These are phyloP conservation scores for Platysternon megacephalum DNA, from an alignment of 2,113 vertebrate species.

Conservation along the genomic window DNA sequence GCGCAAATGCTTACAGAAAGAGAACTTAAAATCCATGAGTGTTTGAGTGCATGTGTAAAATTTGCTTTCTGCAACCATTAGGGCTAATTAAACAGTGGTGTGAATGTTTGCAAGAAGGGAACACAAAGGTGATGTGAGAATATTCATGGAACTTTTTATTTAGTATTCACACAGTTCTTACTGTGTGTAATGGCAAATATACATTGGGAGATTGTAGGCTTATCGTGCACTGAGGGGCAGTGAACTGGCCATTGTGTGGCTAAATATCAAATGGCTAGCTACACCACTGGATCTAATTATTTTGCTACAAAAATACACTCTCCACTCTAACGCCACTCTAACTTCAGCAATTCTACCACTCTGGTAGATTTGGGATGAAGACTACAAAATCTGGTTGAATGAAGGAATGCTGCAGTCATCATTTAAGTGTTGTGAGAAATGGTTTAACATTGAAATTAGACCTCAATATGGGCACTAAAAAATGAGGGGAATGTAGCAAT, in stretches of 20 bases:
- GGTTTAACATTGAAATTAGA: conserved; percentile 8
- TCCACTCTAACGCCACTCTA: neutral
- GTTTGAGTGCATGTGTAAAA: neutral
- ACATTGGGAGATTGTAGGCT: neutral
- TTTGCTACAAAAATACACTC: neutral
- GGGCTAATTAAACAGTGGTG: neutral
- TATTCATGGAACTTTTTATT: neutral
- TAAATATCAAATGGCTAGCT: neutral
- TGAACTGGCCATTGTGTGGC: neutral
- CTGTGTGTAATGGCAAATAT: neutral
- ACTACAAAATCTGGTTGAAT: neutral
- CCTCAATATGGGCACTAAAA: neutral
- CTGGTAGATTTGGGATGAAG: rapidly evolving
- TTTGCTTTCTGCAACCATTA: neutral
- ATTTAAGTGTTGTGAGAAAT: neutral
- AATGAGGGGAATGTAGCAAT: neutral
- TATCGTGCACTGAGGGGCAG: neutral
- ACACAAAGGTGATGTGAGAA: neutral
- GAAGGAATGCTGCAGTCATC: neutral
- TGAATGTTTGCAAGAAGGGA: neutral
- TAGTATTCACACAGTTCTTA: neutral
- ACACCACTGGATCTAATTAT: neutral
- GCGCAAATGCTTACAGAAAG: neutral
- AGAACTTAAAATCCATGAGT: neutral
- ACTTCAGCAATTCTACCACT: neutral